These are phyloP conservation scores for Dascyllus trimaculatus DNA, from an alignment of 2,113 vertebrate species.

Conservation along the genomic window DNA sequence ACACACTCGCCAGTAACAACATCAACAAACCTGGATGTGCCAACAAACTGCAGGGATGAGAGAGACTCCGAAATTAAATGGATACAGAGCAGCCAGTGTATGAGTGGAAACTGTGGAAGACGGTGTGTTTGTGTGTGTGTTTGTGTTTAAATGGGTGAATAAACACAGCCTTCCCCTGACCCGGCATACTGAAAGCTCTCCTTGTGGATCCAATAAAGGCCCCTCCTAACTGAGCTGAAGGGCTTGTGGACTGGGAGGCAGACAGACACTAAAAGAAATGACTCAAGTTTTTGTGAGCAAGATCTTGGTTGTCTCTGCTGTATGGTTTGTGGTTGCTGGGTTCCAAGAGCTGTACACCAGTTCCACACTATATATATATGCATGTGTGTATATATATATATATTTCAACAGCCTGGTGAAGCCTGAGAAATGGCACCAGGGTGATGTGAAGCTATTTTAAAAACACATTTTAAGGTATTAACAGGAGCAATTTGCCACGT, in stretches of 20 bases:
- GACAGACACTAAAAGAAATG: slow-evolving; percentile 22
- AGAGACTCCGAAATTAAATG: slow-evolving; percentile 39
- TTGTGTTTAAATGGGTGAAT: slow-evolving; percentile 57
- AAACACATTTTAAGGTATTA: background rate
- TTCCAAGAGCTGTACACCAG: slow-evolving; percentile 22
- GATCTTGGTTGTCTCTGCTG: slow-evolving; percentile 8
- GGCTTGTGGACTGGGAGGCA: slow-evolving; percentile 28
- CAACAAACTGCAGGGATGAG: slow-evolving; percentile 37
- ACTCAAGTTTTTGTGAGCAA: slow-evolving; percentile 38
- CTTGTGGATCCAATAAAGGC: slow-evolving; percentile 64
- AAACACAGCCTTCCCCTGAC: slow-evolving; percentile 73
- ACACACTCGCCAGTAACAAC: slow-evolving; percentile 31
- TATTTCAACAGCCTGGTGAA: slow-evolving; percentile 11
- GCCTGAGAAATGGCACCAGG: slow-evolving; percentile 31
- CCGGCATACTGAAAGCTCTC: slow-evolving; percentile 55
- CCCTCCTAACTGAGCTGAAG: slow-evolving; percentile 34
- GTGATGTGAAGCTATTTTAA: background rate
- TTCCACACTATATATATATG: background rate
- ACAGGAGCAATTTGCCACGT: background rate
- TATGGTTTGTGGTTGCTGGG: slow-evolving; percentile 41
- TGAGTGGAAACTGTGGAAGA: slow-evolving; percentile 22
- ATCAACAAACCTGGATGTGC: slow-evolving; percentile 49
- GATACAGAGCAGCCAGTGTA: slow-evolving; percentile 51
- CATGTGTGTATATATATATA: background rate
- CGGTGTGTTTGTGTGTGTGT: slow-evolving; percentile 38